Conservation (phyloP, 2,113 vertebrate species). For the Dolichallabes microphthalmus region DNA sequence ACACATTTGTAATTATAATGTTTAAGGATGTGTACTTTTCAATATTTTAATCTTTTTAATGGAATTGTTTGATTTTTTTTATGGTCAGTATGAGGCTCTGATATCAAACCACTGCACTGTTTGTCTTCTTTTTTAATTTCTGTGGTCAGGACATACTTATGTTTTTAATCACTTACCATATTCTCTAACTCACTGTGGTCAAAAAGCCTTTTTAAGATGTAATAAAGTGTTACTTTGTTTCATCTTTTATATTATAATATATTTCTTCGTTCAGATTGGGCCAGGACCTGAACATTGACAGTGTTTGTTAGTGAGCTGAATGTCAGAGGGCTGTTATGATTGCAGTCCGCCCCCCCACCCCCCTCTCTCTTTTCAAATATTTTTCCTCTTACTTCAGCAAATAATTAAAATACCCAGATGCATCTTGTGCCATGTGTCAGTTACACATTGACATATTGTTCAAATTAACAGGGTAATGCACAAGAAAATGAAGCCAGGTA, state of each 20-base stretch:
- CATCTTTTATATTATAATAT: not conserved
- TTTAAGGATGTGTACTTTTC: not conserved
- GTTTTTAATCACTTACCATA: not conserved
- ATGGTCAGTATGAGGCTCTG: not conserved
- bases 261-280: not conserved
- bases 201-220: constrained; percentile 1
- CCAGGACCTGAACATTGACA: not conserved
- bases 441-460: constrained; percentile 36
- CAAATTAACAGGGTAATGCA: constrained; percentile 44
- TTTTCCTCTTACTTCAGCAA: constrained; percentile 45
- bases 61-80: not conserved
- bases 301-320: constrained; percentile 11
- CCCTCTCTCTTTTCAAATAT: constrained; percentile 28
- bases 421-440: constrained; percentile 40
- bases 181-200: constrained; percentile 1
- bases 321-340: not conserved
- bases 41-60: not conserved
- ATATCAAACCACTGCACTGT: not conserved
- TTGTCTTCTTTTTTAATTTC: not conserved
- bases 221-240: too few relatives aligned
- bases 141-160: not conserved
- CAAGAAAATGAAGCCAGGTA: constrained; percentile 44
- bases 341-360: not conserved
- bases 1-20: too few relatives aligned
- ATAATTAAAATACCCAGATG: constrained; percentile 56